Percentiles rank a stretch among this genome's conserved stretches.
These are phyloP conservation scores for Eumerus sabulonum DNA, from an alignment of 2,888 invertebrate genomes.

Conservation along the genomic window DNA sequence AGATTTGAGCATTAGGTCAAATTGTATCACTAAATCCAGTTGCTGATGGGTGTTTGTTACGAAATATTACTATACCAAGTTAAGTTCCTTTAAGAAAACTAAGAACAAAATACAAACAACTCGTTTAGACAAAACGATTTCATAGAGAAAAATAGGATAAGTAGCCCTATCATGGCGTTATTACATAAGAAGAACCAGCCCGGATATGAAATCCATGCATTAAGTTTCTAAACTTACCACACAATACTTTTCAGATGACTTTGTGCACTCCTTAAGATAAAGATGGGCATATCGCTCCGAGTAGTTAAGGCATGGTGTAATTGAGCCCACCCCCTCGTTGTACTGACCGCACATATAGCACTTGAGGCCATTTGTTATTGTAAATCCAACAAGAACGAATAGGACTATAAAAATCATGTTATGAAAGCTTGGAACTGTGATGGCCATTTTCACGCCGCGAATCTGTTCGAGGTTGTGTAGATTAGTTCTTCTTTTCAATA, in stretches of 20 bases:
- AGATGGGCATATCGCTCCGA: slow-evolving; percentile 83
- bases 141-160: too few relatives aligned
- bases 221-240: slow-evolving; percentile 83
- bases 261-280: slow-evolving; percentile 85
- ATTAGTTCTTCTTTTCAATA: not conserved
- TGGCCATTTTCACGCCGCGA: slow-evolving; percentile 48
- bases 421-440: slow-evolving; percentile 70
- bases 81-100: too few relatives aligned
- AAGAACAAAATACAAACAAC: too few relatives aligned
- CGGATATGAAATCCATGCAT: slow-evolving; percentile 2
- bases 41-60: too few relatives aligned
- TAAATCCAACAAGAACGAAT: slow-evolving; percentile 74
- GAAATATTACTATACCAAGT: too few relatives aligned
- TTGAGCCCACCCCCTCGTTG: slow-evolving; percentile 91
- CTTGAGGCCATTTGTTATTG: slow-evolving; percentile 77
- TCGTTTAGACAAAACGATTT: too few relatives aligned
- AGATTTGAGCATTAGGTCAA: too few relatives aligned
- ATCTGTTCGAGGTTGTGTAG: not conserved
- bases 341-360: slow-evolving; percentile 91
- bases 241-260: slow-evolving; percentile 83
- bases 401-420: slow-evolving; percentile 71
- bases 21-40: too few relatives aligned
- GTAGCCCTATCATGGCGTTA: not conserved
- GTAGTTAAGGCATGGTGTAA: slow-evolving; percentile 90
- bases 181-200: slow-evolving; percentile 51